Base-by-base conservation (phyloP, 2,888 invertebrate species). In the Ochropleura leucogaster region DNA sequence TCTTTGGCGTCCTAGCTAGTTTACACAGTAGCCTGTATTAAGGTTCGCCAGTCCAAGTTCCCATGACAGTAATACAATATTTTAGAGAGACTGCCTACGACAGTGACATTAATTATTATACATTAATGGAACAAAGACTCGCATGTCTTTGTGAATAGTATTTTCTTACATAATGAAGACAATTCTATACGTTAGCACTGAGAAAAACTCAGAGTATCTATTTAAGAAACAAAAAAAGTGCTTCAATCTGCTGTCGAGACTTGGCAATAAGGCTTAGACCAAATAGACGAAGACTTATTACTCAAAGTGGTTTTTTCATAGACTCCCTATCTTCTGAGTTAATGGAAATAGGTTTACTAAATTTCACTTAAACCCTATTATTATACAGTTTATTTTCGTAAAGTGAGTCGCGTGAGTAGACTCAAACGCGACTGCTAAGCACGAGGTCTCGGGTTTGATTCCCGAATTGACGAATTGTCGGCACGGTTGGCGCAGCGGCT, bases 241-340 rank as follows among this genome's bases (percentile, higher is more conserved):
- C 9, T 53, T 53, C 14, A 46, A 65, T 79, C 65, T 64, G 65
- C 30, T 53, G 42, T 64, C 53, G 64, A 53, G 59, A 60, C 53
- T 65, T 47, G 53, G 59, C 51, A 65, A 79, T 60, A 49, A 60
- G 14, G 73, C 47, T 75, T 78, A 55, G 30, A 51, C 42, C 14
- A 49, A 30, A 49, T 16, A 40, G 62, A 71, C 70, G n/a, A 78
- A 78, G 53, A 70, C n/a, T 44, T 55, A 47, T 75, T 77, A 63
- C 53, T 49, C 62, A 44, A 70, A 70, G 55, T 46, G 63, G 16
- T 63, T 55, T 63, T 67, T 30, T 51, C 6, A 30, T 49, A 51
- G 18, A 51, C 10, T 12, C 10, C 18, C 40, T 46, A 40, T 30
- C 49, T 67, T 18, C 40, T 53, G 20, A 10, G 40, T 9, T 59